These are phyloP conservation scores for Otus sunia DNA, from an alignment of 2,113 vertebrate genomes.

Conservation along the genomic window DNA sequence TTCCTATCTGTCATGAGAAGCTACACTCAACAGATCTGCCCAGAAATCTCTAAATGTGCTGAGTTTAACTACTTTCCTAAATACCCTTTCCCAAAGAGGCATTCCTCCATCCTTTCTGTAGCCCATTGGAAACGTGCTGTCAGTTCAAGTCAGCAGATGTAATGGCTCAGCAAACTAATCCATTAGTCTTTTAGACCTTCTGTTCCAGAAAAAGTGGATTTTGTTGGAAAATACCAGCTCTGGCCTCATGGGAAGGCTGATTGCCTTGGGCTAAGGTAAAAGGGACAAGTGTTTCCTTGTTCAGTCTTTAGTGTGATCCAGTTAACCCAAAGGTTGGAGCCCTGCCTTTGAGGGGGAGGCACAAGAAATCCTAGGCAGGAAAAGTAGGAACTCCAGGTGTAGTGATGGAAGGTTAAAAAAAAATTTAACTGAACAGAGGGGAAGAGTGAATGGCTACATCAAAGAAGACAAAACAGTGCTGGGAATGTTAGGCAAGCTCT, in stretches of 20 bases:
- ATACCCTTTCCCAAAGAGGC: background rate
- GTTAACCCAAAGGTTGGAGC: rapidly evolving
- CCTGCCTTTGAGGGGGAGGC: background rate
- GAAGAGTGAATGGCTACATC: background rate
- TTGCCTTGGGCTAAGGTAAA: background rate
- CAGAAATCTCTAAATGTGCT: background rate
- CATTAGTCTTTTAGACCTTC: background rate
- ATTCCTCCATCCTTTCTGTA: rapidly evolving
- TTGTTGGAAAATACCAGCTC: background rate
- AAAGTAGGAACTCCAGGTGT: background rate
- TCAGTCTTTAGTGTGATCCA: rapidly evolving
- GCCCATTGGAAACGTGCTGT: rapidly evolving
- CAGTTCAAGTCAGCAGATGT: background rate
- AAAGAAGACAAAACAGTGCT: background rate
- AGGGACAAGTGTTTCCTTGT: background rate
- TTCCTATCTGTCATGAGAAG: background rate
- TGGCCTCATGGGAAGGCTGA: background rate
- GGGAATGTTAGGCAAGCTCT: background rate
- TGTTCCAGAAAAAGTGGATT: background rate
- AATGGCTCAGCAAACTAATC: background rate
- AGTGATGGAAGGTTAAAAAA: background rate
- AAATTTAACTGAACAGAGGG: background rate
- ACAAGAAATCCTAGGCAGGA: background rate
- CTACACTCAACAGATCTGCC: background rate
- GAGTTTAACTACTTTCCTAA: background rate